Conservation (phyloP, 1,140 invertebrate genomes). For the Streblospio benedicti region DNA sequence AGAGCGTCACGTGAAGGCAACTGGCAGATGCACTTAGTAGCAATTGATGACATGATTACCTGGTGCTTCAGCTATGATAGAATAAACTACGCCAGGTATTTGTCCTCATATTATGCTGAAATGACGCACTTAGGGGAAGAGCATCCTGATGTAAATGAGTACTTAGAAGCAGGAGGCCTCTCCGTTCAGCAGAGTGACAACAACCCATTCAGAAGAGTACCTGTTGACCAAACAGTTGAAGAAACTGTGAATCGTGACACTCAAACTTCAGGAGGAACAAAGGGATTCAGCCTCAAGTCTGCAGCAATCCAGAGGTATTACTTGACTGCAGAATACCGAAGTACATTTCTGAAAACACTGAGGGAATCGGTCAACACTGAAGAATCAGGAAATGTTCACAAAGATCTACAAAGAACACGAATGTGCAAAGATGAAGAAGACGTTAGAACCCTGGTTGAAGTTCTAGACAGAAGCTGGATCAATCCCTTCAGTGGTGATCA, state of each 20-base stretch:
- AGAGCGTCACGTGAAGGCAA: not conserved
- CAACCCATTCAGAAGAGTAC: not conserved
- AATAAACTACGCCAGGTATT: not conserved
- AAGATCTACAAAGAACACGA: no score
- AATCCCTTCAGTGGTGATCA: no score
- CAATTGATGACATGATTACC: not conserved
- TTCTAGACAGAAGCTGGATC: no score
- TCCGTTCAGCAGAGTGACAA: not conserved
- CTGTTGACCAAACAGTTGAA: conserved; percentile 3
- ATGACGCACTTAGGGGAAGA: not conserved
- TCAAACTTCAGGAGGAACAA: no score
- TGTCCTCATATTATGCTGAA: not conserved
- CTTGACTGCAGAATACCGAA: no score
- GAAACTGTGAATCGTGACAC: not conserved
- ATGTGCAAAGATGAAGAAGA: no score
- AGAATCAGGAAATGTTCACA: no score
- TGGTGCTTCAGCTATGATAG: not conserved
- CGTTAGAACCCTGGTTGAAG: not conserved
- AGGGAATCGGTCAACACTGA: no score
- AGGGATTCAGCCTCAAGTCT: no score
- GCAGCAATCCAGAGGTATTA: no score
- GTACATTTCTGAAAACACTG: no score
- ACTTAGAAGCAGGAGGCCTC: no score
- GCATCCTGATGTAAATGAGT: conserved; percentile 6
- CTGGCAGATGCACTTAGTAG: not conserved